These are phyloP conservation scores for Torymus texanus DNA, from an alignment of 2,888 invertebrate species.

Conservation along the genomic window DNA sequence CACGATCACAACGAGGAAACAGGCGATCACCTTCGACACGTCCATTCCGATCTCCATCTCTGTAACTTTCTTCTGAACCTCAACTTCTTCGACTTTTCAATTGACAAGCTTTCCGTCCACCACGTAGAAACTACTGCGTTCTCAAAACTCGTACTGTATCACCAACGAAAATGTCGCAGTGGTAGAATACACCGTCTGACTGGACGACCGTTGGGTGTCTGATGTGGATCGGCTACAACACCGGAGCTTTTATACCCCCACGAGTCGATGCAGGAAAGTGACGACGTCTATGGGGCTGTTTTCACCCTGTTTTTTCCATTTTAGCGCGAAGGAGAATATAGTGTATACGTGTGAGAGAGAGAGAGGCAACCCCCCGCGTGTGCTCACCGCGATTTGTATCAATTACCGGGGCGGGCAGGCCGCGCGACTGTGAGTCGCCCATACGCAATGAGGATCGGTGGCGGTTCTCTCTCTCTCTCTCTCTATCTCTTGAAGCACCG, in stretches of 20 bases:
- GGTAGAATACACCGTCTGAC: not conserved
- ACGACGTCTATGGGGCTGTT: not conserved
- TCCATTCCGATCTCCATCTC: conserved; percentile 13
- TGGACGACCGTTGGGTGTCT: conserved; percentile 17
- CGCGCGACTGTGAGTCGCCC: conserved; percentile 68
- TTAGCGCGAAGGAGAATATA: not conserved
- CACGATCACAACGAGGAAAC: conserved; percentile 59
- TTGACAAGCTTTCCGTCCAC: too few relatives aligned
- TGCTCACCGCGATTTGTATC: conserved; percentile 68
- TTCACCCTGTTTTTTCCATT: not conserved
- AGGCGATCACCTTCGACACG: conserved; percentile 39
- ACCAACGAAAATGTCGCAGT: not conserved
- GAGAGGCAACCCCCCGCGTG: conserved; percentile 56
- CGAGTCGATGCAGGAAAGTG: not conserved
- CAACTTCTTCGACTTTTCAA: too few relatives aligned
- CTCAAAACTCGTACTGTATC: not conserved
- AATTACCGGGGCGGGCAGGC: conserved; percentile 63
- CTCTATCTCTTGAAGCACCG: not conserved
- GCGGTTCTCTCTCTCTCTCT: conserved; percentile 20
- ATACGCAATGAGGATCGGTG: conserved; percentile 68
- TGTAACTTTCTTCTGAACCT: too few relatives aligned
- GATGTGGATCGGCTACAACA: not conserved
- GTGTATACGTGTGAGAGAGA: not conserved
- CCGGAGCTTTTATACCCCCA: conserved; percentile 33
- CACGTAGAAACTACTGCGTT: too few relatives aligned